Percentiles rank a stretch among this genome's conserved stretches.
phyloP scores from a whole-genome alignment of 1,140 invertebrate genomes.

The Pissodes strobi region DNA sequence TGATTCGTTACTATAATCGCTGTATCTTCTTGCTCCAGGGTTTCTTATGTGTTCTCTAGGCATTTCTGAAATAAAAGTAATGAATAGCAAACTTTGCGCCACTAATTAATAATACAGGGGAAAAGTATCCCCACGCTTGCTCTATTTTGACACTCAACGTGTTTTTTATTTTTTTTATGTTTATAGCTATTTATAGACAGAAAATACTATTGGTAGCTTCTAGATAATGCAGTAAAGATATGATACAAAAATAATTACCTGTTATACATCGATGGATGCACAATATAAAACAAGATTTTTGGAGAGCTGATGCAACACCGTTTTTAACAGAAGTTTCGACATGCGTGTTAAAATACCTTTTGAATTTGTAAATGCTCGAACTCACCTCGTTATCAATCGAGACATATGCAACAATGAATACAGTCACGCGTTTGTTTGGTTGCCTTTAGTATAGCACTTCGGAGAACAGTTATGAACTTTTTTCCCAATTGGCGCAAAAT shows the following conservation, averaged over 20 bases:
- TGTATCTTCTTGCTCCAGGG: not conserved
- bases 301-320: too few species aligned
- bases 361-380: not conserved
- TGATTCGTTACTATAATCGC: not conserved
- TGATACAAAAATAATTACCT: not conserved
- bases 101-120: not conserved
- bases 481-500: not conserved
- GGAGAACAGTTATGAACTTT: not conserved
- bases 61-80: not conserved
- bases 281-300: not conserved
- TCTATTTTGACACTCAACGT: not conserved
- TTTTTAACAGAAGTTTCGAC: too few species aligned
- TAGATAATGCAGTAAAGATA: not conserved
- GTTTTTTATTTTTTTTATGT: not conserved
- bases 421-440: not conserved
- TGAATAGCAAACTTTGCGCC: not conserved
- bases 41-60: not conserved
- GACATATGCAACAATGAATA: conserved; percentile 1
- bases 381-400: not conserved
- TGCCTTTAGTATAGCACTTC: not conserved
- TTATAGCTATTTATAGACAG: not conserved
- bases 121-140: not conserved
- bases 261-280: not conserved
- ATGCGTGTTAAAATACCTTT: not conserved
- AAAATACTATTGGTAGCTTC: not conserved